These are phyloP conservation scores for Cyanoramphus novaezelandiae DNA, from an alignment of 2,113 vertebrate species.

Conservation along the genomic window DNA sequence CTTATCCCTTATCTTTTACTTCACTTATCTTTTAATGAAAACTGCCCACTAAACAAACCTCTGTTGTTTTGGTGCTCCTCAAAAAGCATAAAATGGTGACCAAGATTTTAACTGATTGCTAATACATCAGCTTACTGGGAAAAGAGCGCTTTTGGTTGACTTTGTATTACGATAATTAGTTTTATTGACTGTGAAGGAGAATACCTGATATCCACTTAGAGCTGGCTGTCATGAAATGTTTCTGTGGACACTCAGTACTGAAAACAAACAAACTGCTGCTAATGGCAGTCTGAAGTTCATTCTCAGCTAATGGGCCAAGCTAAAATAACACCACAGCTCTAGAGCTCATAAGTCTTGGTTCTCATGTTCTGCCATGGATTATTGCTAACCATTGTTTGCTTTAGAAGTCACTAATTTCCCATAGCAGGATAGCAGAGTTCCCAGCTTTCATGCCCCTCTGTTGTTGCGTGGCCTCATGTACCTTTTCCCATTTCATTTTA, in stretches of 20 bases:
- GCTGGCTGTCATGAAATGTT: neutral
- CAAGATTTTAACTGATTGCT: neutral
- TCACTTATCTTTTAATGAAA: neutral
- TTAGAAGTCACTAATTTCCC: constrained; percentile 30
- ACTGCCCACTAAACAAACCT: neutral
- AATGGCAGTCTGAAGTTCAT: constrained; percentile 25
- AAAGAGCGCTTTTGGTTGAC: neutral
- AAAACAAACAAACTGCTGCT: constrained; percentile 25
- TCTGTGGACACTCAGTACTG: neutral
- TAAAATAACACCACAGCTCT: neutral
- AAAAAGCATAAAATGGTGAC: neutral
- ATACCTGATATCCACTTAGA: neutral
- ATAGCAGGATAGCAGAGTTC: neutral
- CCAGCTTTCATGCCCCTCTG: constrained; percentile 2
- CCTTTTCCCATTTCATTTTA: constrained; percentile 53
- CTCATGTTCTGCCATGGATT: neutral
- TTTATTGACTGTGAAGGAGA: neutral
- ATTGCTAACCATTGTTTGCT: constrained; percentile 26
- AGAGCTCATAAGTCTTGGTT: neutral
- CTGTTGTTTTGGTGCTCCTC: neutral
- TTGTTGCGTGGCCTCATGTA: constrained; percentile 45
- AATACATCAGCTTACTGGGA: neutral
- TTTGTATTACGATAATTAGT: neutral
- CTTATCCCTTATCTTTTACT: neutral
- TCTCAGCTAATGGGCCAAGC: neutral